Evolutionary conservation across 2,113 vertebrate species (phyloP).

Genomic region (Naja naja): DNA sequence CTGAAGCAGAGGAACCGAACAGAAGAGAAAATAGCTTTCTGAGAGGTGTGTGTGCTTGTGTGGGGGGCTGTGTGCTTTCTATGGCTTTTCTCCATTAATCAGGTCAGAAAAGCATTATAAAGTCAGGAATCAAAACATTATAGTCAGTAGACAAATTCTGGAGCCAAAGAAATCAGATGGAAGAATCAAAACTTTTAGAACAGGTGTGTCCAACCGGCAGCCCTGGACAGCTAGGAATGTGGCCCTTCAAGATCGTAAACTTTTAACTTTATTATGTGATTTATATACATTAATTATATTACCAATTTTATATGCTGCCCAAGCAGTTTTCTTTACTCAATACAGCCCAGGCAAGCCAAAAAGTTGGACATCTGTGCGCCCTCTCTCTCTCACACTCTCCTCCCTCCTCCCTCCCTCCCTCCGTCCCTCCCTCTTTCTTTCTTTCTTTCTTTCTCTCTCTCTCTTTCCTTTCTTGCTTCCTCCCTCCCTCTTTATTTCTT

Average conservation of each 20-base stretch:
- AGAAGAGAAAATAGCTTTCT: conserved; percentile 30
- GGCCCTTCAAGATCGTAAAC: background rate
- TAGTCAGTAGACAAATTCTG: background rate
- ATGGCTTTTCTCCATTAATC: background rate
- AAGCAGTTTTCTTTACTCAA: background rate
- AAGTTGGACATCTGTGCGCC: background rate
- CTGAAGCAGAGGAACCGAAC: conserved; percentile 57
- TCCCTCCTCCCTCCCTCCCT: no score
- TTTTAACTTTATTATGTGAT: background rate
- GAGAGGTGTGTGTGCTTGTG: background rate
- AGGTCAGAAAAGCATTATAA: background rate
- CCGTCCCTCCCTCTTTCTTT: no score
- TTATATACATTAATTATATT: background rate
- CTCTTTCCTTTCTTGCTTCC: no score
- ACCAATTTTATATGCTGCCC: background rate
- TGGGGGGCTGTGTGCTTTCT: background rate
- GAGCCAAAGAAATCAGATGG: background rate
- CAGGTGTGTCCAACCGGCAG: accelerated
- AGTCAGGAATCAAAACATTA: background rate
- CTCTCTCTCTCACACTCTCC: no score
- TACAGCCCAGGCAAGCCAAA: background rate
- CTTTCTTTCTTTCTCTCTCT: no score
- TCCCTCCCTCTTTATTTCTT: no score
- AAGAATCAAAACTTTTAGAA: background rate
- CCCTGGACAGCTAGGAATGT: background rate